Conservation (phyloP, 92 coral and sea anemone genomes). For the Phenganax marumi region DNA sequence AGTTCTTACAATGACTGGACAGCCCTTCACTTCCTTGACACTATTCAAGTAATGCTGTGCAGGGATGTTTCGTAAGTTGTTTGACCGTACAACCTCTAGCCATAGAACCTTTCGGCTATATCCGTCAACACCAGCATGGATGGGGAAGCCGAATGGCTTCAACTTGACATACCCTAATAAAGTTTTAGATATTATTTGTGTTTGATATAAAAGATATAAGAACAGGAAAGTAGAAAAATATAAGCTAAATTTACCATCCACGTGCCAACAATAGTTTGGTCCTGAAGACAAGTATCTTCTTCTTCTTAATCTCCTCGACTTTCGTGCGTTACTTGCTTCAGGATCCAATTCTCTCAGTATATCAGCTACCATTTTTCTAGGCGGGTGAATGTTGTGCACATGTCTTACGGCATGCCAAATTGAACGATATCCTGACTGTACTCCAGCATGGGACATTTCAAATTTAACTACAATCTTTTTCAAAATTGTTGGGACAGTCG, state of each 20-base stretch:
- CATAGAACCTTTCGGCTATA: not conserved
- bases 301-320: constrained; percentile 32
- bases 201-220: too few species aligned
- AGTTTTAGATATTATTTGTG: too few species aligned
- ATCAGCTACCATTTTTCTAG: constrained; percentile 51
- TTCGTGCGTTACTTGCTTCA: constrained; percentile 49
- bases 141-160: constrained; percentile 5
- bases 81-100: not conserved
- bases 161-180: not conserved
- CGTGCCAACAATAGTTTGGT: constrained; percentile 20
- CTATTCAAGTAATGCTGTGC: too few species aligned
- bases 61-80: too few species aligned
- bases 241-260: not conserved
- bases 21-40: too few species aligned
- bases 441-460: constrained; percentile 57
- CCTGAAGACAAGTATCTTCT: constrained; percentile 32
- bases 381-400: constrained; percentile 48
- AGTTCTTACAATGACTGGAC: not conserved
- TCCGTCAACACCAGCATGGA: not conserved
- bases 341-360: constrained; percentile 58
- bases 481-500: too few species aligned
- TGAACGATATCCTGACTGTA: constrained; percentile 53
- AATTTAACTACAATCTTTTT: too few species aligned
- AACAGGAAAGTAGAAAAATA: not conserved
- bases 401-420: constrained; percentile 55